Percentiles rank a stretch among this genome's conserved stretches.
These are phyloP conservation scores for Lutjanus campechanus DNA, from an alignment of 2,797 vertebrate species.

Conservation along the genomic window DNA sequence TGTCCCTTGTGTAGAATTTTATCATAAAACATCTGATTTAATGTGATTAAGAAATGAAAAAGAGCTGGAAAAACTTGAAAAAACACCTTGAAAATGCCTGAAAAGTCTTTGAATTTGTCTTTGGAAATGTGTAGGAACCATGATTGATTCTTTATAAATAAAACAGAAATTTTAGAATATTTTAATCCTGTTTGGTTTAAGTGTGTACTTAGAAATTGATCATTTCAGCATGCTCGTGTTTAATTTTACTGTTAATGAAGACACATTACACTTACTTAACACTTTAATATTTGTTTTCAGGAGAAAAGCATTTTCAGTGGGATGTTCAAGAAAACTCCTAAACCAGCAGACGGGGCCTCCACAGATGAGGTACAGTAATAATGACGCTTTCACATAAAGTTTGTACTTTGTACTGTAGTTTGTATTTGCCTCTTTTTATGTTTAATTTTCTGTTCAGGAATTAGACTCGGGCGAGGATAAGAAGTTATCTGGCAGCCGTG, in stretches of 20 bases:
- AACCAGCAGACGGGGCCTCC: constrained; percentile 53
- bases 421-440: not conserved
- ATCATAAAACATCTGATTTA: too few species aligned
- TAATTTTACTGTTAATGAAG: too few species aligned
- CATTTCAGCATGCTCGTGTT: not conserved
- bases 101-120: too few species aligned
- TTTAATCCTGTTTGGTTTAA: not conserved
- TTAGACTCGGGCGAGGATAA: constrained; percentile 4
- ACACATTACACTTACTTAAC: not conserved
- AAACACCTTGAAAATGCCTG: too few species aligned
- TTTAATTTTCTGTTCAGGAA: constrained; percentile 49
- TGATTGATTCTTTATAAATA: too few species aligned
- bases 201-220: not conserved
- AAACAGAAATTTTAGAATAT: not conserved
- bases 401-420: not conserved
- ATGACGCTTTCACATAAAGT: not conserved
- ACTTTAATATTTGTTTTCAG: constrained; percentile 46
- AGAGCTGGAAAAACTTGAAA: too few species aligned
- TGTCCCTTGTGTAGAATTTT: too few species aligned
- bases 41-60: too few species aligned
- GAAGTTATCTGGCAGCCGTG: constrained; percentile 39
- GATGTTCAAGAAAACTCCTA: constrained; percentile 72
- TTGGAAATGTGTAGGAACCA: too few species aligned
- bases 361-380: constrained; percentile 59
- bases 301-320: constrained; percentile 70